A percentile compares a stretch with the other conserved stretches of the same genome.
Evolutionary conservation across 2,888 invertebrate genomes (phyloP).

Genomic region (Deilephila porcellus): DNA sequence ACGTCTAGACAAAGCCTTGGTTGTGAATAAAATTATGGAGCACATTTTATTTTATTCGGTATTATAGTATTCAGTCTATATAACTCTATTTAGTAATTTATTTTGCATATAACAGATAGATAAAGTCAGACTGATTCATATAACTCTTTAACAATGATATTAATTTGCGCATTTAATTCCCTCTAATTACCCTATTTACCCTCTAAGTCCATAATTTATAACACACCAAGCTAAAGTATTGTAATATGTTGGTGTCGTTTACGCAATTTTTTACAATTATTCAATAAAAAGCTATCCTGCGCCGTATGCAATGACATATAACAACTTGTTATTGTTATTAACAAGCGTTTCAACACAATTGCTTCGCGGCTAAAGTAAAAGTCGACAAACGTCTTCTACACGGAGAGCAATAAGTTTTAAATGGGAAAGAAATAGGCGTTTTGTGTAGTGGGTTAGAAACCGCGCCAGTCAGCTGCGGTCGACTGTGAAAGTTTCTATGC

Average conservation of each 20-base stretch:
- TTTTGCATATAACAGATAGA: too few species aligned
- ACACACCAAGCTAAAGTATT: too few species aligned
- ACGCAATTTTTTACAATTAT: neutral
- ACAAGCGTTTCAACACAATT: slow-evolving; percentile 3
- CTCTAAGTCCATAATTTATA: too few species aligned
- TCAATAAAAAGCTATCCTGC: slow-evolving; percentile 11
- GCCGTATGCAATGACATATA: slow-evolving; percentile 13
- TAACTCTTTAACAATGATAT: too few species aligned
- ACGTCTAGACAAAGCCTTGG: slow-evolving; percentile 5
- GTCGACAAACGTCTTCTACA: slow-evolving; percentile 26
- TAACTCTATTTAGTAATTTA: too few species aligned
- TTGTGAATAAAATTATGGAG: neutral
- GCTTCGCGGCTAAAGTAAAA: slow-evolving; percentile 24
- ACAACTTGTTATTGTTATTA: too few species aligned
- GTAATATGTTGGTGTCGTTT: neutral
- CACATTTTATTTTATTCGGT: neutral
- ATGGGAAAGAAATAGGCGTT: slow-evolving; percentile 35
- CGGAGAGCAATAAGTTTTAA: slow-evolving; percentile 28
- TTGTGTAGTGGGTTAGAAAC: slow-evolving; percentile 29
- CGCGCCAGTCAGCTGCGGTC: slow-evolving; percentile 53
- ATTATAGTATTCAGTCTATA: neutral
- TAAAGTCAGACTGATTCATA: too few species aligned
- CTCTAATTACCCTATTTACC: too few species aligned
- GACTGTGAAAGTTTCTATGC: slow-evolving; percentile 55
- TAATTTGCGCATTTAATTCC: too few species aligned